Evolutionary conservation across 2,113 vertebrate genomes (phyloP).

Genomic region (Poeciliopsis turrubarensis): DNA sequence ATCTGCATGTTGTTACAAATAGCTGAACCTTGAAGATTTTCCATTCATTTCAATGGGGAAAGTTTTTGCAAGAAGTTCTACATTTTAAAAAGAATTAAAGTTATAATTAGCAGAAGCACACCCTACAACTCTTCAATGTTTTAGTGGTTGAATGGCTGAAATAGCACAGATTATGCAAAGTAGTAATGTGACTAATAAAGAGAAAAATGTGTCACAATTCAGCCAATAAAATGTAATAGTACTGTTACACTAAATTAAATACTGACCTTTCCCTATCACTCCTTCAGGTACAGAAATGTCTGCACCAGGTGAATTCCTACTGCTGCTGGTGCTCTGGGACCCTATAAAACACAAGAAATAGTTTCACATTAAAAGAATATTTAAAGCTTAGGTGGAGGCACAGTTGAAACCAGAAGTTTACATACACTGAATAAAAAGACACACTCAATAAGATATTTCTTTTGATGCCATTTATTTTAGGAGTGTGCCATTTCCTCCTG

Average conservation of each 20-base stretch:
- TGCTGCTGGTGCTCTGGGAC: slow-evolving; percentile 64
- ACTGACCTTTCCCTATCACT: slow-evolving; percentile 75
- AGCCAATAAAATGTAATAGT: neutral
- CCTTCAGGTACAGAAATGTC: slow-evolving; percentile 83
- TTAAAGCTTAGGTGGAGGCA: neutral
- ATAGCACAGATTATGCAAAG: neutral
- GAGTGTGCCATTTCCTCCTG: too few relatives aligned
- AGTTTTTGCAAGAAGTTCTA: neutral
- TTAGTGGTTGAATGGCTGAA: neutral
- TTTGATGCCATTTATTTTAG: too few relatives aligned
- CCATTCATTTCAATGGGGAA: neutral
- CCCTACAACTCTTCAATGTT: neutral
- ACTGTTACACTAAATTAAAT: neutral
- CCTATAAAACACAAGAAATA: slow-evolving; percentile 53
- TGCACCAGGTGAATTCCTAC: slow-evolving; percentile 61
- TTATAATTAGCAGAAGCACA: neutral
- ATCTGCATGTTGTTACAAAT: too few relatives aligned
- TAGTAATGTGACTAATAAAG: neutral
- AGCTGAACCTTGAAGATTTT: neutral
- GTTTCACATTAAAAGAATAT: neutral
- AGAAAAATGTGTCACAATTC: neutral
- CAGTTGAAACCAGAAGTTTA: neutral
- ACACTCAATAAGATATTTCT: too few relatives aligned
- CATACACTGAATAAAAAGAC: too few relatives aligned
- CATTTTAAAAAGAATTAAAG: neutral